A percentile compares a stretch with the other conserved stretches of the same genome.
phyloP scores from a whole-genome alignment of 1,140 invertebrate species.

The Holotrichia oblita region DNA sequence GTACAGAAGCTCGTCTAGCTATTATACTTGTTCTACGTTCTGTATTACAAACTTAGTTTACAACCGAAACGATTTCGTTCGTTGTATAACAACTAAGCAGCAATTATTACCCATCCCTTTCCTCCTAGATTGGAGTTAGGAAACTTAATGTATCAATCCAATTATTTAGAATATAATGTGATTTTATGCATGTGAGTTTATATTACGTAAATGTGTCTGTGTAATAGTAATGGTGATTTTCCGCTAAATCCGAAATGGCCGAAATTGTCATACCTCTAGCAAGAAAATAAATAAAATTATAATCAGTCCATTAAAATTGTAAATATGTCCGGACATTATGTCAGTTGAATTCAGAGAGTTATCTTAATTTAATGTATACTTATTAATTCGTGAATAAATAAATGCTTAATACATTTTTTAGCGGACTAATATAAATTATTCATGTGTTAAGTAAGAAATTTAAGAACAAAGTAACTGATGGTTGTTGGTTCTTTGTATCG shows the following conservation, averaged over 20 bases:
- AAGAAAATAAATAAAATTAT: background rate
- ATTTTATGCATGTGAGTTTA: too few species aligned
- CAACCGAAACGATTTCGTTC: constrained; percentile 1
- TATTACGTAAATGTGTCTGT: too few species aligned
- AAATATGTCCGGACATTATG: background rate
- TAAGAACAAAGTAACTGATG: constrained; percentile 4
- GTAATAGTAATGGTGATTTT: too few species aligned
- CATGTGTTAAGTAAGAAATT: background rate
- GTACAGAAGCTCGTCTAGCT: background rate
- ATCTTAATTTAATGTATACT: constrained; percentile 10
- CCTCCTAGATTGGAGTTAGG: too few species aligned
- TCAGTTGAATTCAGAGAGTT: background rate
- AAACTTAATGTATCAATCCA: too few species aligned
- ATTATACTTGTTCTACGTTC: background rate
- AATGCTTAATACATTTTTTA: background rate
- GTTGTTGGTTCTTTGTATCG: background rate
- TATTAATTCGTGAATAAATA: constrained; percentile 7
- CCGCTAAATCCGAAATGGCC: too few species aligned
- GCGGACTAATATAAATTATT: constrained; percentile 2
- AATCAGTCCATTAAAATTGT: constrained; percentile 14
- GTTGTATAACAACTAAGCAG: background rate
- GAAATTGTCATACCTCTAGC: too few species aligned
- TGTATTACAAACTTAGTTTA: constrained; percentile 9
- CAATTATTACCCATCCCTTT: background rate
- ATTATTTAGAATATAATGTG: too few species aligned